phyloP scores from a whole-genome alignment of 2,113 vertebrate species.

The Callipepla squamata region DNA sequence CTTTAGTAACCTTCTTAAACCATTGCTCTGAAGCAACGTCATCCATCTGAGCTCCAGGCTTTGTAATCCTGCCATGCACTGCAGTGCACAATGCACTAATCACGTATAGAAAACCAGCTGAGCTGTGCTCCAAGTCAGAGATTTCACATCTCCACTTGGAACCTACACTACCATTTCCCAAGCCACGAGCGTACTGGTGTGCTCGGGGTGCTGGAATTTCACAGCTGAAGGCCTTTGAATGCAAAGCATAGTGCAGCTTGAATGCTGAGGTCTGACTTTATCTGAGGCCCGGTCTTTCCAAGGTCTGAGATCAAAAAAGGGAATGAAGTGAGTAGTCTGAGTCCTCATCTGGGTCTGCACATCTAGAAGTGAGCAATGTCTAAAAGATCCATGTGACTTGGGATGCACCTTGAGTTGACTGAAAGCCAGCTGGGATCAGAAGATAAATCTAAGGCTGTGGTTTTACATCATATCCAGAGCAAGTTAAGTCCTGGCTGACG shows the following conservation, averaged over 20 bases:
- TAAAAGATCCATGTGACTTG: background rate
- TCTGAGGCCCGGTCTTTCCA: background rate
- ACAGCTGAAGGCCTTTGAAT: background rate
- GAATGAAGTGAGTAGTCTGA: background rate
- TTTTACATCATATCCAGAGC: background rate
- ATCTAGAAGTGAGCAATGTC: background rate
- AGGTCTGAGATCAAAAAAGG: background rate
- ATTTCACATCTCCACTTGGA: background rate
- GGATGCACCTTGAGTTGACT: background rate
- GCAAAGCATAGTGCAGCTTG: background rate
- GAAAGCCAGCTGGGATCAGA: background rate
- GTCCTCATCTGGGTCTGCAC: background rate
- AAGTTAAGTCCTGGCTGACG: too few species aligned
- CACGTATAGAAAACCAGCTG: background rate
- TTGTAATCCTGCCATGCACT: background rate
- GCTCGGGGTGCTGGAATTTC: background rate
- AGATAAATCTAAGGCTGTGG: background rate
- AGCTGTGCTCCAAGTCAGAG: background rate
- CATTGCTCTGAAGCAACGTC: background rate
- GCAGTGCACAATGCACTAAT: background rate
- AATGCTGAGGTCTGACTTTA: too few species aligned
- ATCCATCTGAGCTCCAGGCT: background rate
- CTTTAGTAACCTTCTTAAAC: background rate
- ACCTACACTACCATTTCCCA: background rate
- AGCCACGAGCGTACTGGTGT: rapidly evolving